Conservation (phyloP, 2,888 invertebrate species). For the Luperina nickerlii region DNA sequence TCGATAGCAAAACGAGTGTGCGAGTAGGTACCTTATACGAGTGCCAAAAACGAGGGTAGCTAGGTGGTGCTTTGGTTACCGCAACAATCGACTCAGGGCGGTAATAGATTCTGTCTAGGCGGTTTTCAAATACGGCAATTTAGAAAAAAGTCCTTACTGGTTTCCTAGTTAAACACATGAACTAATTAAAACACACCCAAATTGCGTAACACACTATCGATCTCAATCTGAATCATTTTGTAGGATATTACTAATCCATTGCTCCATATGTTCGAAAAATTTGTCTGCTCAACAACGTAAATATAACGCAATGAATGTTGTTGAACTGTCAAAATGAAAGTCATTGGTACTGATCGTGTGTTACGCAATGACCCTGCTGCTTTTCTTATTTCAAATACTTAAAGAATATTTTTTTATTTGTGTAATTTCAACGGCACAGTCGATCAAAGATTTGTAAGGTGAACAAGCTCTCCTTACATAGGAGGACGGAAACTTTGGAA, state of each 20-base stretch:
- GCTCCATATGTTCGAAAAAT: too few species aligned
- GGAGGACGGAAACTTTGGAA: constrained; percentile 15
- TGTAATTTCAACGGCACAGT: neutral
- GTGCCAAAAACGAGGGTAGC: neutral
- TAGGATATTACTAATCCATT: too few species aligned
- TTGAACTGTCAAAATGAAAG: too few species aligned
- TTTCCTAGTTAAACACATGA: neutral
- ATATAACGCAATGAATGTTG: too few species aligned
- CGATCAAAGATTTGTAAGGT: neutral
- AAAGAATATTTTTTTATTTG: neutral
- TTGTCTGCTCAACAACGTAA: too few species aligned
- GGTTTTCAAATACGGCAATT: neutral
- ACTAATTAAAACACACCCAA: neutral
- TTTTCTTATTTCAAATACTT: neutral
- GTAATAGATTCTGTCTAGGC: neutral
- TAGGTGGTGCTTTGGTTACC: neutral
- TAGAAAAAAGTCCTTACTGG: neutral
- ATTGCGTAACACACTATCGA: too few species aligned
- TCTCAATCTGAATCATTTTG: too few species aligned
- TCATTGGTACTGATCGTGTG: too few species aligned
- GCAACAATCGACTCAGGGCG: too few species aligned
- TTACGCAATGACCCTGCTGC: too few species aligned
- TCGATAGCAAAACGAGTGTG: neutral
- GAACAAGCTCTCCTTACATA: neutral
- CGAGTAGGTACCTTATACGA: too few species aligned